Base-by-base conservation (phyloP, 2,797 vertebrate genomes). In the Kryptopterus vitreolus region DNA sequence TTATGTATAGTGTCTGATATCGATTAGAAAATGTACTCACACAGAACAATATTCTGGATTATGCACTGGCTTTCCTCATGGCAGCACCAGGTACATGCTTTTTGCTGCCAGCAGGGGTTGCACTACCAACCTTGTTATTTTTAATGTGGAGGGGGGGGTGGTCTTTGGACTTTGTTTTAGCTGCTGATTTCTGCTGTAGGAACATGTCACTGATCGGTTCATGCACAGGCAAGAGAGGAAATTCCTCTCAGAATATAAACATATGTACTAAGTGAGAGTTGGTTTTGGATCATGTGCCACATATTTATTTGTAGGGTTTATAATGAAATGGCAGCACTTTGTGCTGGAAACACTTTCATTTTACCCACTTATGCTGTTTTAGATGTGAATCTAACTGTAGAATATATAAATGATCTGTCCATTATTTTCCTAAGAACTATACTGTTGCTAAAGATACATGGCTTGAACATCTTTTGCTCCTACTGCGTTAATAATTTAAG, bases 91-190 rank as follows among this genome's bases (percentile, higher is more conserved):
- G 26, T 38, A 66, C n/a, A 12, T 59, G 38, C 16, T 33, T 81
- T 75, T 68, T 81, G 79, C 79, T 81, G 62, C 72, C 65, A 80
- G 72, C 35, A 59, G 48, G 78, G 31, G 70, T 31, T 80, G 46
- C 70, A 72, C 59, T 73, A 80, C 26, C 35, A 58, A 74, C n/a
- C n/a, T 65, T 65, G n/a, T 80, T 20, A 55, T 53, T 74, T 31
- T 22, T 61, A 18, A 0, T 35, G 52, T n/a, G 66, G 43, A 7
- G 38, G 38, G 38, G n/a, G 46, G 12, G 13, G 12, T 31, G 57
- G 53, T 57, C 53, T 59, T 24, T 48, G 38, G 50, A 61, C 55
- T 66, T 76, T 33, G 52, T 81, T 70, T 69, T 20, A 81, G 66
- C 53, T 61, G 72, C 79, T 81, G 55, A 46, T 81, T 81, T 35